Conservation (phyloP, 2,888 invertebrate genomes). For the Leptura quadrifasciata region DNA sequence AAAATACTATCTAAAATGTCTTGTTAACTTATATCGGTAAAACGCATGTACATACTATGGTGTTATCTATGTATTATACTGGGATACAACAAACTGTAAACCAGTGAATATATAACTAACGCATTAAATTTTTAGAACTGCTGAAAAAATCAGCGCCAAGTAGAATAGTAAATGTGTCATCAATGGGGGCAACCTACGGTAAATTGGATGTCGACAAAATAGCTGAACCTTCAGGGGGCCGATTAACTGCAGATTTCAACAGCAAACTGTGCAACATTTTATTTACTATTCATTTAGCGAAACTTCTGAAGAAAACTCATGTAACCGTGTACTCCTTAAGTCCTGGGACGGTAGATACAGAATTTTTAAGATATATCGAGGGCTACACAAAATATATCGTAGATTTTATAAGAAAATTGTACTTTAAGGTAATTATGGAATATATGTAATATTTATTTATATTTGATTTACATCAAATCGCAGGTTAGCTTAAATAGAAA, state of each 20-base stretch:
- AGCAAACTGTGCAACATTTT: slow-evolving; percentile 63
- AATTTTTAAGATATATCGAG: no score
- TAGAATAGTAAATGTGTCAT: slow-evolving; percentile 64
- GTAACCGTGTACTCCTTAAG: slow-evolving; percentile 62
- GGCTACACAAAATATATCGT: no score
- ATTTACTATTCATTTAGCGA: slow-evolving; percentile 60
- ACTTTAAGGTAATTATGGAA: no score
- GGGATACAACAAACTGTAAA: background rate
- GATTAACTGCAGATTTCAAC: slow-evolving; percentile 56
- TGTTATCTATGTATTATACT: no score
- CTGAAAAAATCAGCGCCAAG: slow-evolving; percentile 68
- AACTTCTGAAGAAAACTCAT: slow-evolving; percentile 56
- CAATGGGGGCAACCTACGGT: slow-evolving; percentile 53
- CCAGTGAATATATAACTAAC: no score
- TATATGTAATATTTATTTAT: no score
- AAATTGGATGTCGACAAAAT: slow-evolving; percentile 57
- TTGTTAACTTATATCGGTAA: no score
- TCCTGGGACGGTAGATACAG: slow-evolving; percentile 48
- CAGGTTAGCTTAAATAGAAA: no score
- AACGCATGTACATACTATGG: no score
- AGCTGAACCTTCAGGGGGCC: slow-evolving; percentile 48
- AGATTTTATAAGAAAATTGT: no score
- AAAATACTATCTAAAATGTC: no score
- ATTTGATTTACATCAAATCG: no score
- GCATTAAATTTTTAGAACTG: slow-evolving; percentile 73